Base-by-base conservation (phyloP, 2,113 vertebrate genomes). In the Probosciger aterrimus region DNA sequence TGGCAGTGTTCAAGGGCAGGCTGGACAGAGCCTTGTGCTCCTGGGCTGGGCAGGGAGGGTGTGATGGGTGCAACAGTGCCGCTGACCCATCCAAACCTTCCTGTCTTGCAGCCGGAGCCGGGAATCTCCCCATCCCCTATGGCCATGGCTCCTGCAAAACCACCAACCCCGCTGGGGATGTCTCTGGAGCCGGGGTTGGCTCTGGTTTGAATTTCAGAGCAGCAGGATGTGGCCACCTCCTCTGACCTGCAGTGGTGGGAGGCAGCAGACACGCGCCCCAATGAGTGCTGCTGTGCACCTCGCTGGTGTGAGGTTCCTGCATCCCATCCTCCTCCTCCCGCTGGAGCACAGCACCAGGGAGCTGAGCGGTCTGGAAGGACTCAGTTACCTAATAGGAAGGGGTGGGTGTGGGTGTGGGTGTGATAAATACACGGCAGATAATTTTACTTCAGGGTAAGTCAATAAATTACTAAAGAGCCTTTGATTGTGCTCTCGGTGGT, bases 401-500 rank as follows among this genome's bases (percentile, higher is more conserved):
- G 93, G 76, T 94, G 95, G 82, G 85, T 0, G 95, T 52, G 95
- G 90, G 90, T 57, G 95, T 93, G 92, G 95, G 86, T 90, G 96
- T 93, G 95, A 97, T 96, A 96, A 97, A 94, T 69, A 47, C 13
- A 2, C 2, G 22, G 1, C 71, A 94, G 95, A 97, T 97, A 95
- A 95, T 94, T 96, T 95, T 69, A 95, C 96, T 95, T 88, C 70
- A 37, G 96, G 90, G 90, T 93, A 96, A 96, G 95, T 96, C 97
- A 97, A 97, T 97, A 94, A 95, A 95, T 95, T 96, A 95, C 88
- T 93, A 46, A 95, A 95, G 86, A 94, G 92, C 88, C 94, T 96
- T 94, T 97, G 96, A 93, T 94, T 96, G 92, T 75, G 86, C 88
- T 92, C 92, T 88, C 60, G 17, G 82, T 73, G 74, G 86, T 97